A percentile compares a stretch with the other conserved stretches of the same genome.
Evolutionary conservation across 2,113 vertebrate genomes (phyloP).

Genomic region (Shinisaurus crocodilurus): DNA sequence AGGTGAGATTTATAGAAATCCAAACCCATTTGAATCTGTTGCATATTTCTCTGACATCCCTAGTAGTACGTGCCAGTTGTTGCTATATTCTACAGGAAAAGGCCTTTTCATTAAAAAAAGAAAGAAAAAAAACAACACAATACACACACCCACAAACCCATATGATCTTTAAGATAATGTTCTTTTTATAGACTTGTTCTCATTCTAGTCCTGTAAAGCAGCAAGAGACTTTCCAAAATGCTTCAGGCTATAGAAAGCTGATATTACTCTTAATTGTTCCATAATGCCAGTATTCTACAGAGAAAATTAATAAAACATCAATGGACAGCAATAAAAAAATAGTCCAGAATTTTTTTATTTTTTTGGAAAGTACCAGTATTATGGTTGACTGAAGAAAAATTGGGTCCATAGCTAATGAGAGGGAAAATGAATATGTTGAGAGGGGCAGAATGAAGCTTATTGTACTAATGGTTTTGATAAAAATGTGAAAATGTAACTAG

Average conservation of each 20-base stretch:
- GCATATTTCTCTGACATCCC: too few species aligned
- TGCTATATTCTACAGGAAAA: slow-evolving; percentile 28
- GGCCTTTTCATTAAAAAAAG: not conserved
- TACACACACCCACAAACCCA: not conserved
- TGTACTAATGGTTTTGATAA: slow-evolving; percentile 7
- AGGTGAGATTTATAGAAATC: too few species aligned
- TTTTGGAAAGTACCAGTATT: not conserved
- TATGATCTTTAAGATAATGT: slow-evolving; percentile 35
- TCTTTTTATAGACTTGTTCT: not conserved
- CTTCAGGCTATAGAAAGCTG: slow-evolving; percentile 4
- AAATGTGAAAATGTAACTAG: slow-evolving; percentile 6
- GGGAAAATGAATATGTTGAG: slow-evolving; percentile 40
- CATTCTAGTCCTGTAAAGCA: slow-evolving; percentile 7
- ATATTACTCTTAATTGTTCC: slow-evolving; percentile 35
- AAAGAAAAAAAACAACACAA: slow-evolving; percentile 41
- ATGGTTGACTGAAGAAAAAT: not conserved
- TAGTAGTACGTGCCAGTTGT: not conserved
- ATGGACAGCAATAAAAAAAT: not conserved
- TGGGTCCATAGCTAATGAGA: not conserved
- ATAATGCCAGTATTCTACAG: not conserved
- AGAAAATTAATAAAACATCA: slow-evolving; percentile 28
- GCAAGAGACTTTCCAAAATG: slow-evolving; percentile 37
- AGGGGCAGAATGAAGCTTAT: slow-evolving; percentile 8
- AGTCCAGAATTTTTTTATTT: slow-evolving; percentile 14
- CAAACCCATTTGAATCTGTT: too few species aligned